A percentile compares a stretch with the other conserved stretches of the same genome.
These are phyloP conservation scores for Phenganax stokvisi DNA, from an alignment of 92 coral and sea anemone species.

Conservation along the genomic window DNA sequence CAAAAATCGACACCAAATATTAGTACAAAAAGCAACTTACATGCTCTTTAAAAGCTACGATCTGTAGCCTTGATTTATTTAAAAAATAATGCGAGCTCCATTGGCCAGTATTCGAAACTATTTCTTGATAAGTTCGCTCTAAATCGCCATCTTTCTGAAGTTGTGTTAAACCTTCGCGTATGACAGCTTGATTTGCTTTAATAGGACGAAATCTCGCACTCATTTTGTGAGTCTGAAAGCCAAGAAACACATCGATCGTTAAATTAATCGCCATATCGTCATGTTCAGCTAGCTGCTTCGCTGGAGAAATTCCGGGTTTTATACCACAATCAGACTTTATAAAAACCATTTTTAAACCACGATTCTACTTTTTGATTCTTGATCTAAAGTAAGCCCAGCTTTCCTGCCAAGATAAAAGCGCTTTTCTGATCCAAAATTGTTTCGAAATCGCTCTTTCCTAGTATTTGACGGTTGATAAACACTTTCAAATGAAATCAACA, in stretches of 20 bases:
- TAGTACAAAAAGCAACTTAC: slow-evolving; percentile 48
- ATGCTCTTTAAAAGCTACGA: slow-evolving; percentile 91
- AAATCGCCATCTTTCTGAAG: slow-evolving; percentile 57
- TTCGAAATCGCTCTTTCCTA: background rate
- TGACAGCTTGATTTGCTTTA: slow-evolving; percentile 63
- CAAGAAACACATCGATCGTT: slow-evolving; percentile 66
- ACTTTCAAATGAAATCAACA: slow-evolving; percentile 1
- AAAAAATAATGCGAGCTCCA: slow-evolving; percentile 82
- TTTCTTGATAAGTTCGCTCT: slow-evolving; percentile 70
- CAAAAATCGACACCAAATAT: background rate
- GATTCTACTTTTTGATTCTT: background rate
- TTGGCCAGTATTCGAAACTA: slow-evolving; percentile 73
- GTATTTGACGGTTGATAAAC: slow-evolving; percentile 2
- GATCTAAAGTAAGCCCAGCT: background rate
- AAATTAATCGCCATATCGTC: slow-evolving; percentile 91
- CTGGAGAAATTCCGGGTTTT: slow-evolving; percentile 77
- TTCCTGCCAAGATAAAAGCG: background rate
- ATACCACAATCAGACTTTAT: slow-evolving; percentile 39
- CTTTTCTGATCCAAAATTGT: background rate
- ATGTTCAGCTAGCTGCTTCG: slow-evolving; percentile 91
- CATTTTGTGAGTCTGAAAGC: slow-evolving; percentile 93
- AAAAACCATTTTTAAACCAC: background rate
- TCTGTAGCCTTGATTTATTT: slow-evolving; percentile 77
- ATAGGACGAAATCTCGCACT: slow-evolving; percentile 91
- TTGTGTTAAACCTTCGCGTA: slow-evolving; percentile 60